These are phyloP conservation scores for Zaprionus inermis DNA, from an alignment of 1,140 invertebrate genomes.

Conservation along the genomic window DNA sequence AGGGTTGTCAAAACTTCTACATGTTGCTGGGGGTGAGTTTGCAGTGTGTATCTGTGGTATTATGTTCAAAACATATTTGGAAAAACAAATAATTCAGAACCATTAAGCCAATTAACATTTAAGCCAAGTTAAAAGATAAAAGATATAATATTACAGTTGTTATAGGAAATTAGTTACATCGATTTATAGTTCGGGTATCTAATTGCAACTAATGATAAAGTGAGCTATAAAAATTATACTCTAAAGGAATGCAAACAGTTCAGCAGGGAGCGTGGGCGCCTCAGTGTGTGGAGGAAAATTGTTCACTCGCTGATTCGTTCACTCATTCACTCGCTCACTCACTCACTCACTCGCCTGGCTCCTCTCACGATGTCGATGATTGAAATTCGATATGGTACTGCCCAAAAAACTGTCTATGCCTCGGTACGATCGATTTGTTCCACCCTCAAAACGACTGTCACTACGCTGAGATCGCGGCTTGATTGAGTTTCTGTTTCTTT, in stretches of 20 bases:
- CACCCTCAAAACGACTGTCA: constrained; percentile 77
- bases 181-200: constrained; percentile 46
- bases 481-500: constrained; percentile 38
- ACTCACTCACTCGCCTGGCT: constrained; percentile 1
- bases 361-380: constrained; percentile 12
- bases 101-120: constrained; percentile 52
- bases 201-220: constrained; percentile 82
- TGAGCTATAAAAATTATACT: constrained; percentile 25
- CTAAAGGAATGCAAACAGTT: constrained; percentile 12
- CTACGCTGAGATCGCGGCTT: constrained; percentile 54
- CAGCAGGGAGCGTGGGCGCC: constrained; percentile 48
- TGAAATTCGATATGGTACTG: constrained; percentile 68
- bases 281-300: constrained; percentile 47
- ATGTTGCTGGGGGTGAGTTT: constrained; percentile 38
- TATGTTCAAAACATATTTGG: constrained; percentile 14
- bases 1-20: constrained; percentile 55
- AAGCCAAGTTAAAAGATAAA: constrained; percentile 20
- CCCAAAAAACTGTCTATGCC: constrained; percentile 28
- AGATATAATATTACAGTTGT: constrained; percentile 6
- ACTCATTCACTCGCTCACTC: neutral
- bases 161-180: neutral
- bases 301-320: constrained; percentile 18
- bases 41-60: constrained; percentile 30
- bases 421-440: constrained; percentile 60
- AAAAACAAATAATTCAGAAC: constrained; percentile 12